Conservation (phyloP, 2,113 vertebrate species). For the Hippocampus guttulatus region DNA sequence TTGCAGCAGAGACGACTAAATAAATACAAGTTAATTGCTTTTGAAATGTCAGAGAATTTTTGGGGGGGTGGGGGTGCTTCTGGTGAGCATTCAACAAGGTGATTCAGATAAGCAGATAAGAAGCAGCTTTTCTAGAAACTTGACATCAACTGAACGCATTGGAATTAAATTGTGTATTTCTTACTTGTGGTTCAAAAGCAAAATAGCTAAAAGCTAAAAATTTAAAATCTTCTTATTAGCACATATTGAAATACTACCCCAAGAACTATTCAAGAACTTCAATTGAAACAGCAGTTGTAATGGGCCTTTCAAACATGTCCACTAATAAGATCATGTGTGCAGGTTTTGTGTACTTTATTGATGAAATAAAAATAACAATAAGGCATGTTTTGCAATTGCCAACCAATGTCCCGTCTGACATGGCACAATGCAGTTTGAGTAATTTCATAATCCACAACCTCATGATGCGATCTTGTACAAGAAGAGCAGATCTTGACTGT, state of each 20-base stretch:
- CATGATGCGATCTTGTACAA: background rate
- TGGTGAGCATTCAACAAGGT: background rate
- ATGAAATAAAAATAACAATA: too few species aligned
- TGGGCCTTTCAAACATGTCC: background rate
- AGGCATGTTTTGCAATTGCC: background rate
- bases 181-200: background rate
- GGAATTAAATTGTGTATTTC: background rate
- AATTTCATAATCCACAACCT: background rate
- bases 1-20: conserved; percentile 37
- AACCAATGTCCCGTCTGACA: background rate
- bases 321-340: background rate
- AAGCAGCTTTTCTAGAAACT: background rate
- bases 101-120: background rate
- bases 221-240: too few species aligned
- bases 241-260: too few species aligned
- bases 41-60: background rate
- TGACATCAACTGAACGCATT: background rate
- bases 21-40: conserved; percentile 29
- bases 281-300: background rate
- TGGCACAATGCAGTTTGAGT: background rate
- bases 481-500: background rate
- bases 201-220: background rate
- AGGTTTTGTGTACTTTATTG: too few species aligned
- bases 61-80: background rate
- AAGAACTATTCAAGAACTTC: too few species aligned